These are phyloP conservation scores for Proterorhinus semilunaris DNA, from an alignment of 2,113 vertebrate genomes.

Conservation along the genomic window DNA sequence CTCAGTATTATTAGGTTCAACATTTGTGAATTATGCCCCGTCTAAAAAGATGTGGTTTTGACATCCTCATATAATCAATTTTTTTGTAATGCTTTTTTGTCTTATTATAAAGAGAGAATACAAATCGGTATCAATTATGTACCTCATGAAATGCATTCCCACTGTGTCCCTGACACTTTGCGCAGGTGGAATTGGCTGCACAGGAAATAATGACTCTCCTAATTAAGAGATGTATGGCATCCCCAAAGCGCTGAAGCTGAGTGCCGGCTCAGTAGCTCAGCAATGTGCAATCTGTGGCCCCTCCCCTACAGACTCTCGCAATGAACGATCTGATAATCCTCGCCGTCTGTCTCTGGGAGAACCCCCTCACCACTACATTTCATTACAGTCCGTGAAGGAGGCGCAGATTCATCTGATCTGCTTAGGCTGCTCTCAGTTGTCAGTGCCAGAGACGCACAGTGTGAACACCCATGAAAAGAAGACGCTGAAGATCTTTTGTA, in stretches of 20 bases:
- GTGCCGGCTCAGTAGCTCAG: conserved; percentile 40
- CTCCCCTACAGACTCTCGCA: conserved; percentile 37
- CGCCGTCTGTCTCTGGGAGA: conserved; percentile 53
- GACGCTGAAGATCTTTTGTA: conserved; percentile 29
- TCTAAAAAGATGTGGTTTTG: too few relatives aligned
- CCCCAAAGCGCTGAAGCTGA: conserved; percentile 19
- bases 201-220: conserved; percentile 24
- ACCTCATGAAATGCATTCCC: conserved; percentile 34
- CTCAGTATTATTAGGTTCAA: too few relatives aligned
- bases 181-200: conserved; percentile 13
- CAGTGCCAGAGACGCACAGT: conserved; percentile 13
- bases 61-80: too few relatives aligned
- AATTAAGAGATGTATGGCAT: conserved; percentile 25
- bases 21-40: too few relatives aligned
- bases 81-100: too few relatives aligned
- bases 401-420: conserved; percentile 56
- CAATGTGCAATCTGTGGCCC: conserved; percentile 27
- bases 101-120: too few relatives aligned
- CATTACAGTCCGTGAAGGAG: conserved; percentile 49
- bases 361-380: conserved; percentile 44
- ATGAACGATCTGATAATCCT: conserved; percentile 60
- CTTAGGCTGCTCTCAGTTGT: conserved; percentile 36
- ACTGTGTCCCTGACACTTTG: conserved; percentile 13
- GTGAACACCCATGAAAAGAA: neutral
- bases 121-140: neutral